phyloP scores from a whole-genome alignment of 1,140 invertebrate species.

The Achroia grisella region DNA sequence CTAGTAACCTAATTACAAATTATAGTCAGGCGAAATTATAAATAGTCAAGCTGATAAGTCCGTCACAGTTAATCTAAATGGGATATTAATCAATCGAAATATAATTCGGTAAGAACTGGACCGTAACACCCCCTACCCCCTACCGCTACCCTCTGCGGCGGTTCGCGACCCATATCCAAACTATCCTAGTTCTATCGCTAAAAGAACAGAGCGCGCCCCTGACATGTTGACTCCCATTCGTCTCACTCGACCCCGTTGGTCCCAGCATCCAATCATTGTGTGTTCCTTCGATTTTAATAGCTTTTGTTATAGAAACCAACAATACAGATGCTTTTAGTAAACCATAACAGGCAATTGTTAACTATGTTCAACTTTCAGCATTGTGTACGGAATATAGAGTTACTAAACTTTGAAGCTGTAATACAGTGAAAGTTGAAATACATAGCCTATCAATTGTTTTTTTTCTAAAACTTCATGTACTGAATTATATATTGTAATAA shows the following conservation, averaged over 20 bases:
- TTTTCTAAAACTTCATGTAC: no score
- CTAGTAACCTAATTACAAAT: no score
- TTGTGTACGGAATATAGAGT: no score
- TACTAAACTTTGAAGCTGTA: no score
- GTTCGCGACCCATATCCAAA: conserved; percentile 20
- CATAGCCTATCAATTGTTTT: no score
- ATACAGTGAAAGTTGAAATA: no score
- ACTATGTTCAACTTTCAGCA: no score
- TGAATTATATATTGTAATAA: no score
- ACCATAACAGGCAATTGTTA: no score
- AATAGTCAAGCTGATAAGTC: neutral
- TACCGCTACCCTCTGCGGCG: neutral
- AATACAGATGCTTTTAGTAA: neutral
- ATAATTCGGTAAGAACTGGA: no score
- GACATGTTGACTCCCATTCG: conserved; percentile 33
- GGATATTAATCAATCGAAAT: conserved; percentile 13
- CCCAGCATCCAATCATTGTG: conserved; percentile 1
- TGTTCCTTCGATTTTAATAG: conserved; percentile 10
- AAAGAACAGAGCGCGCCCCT: conserved; percentile 18
- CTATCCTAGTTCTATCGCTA: neutral
- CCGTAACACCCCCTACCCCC: no score
- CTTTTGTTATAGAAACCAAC: conserved; percentile 9
- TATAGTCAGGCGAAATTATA: no score
- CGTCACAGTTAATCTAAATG: conserved; percentile 11
- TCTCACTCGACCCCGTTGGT: conserved; percentile 16